phyloP scores from a whole-genome alignment of 2,113 vertebrate species.

The Puffinus mauretanicus region DNA sequence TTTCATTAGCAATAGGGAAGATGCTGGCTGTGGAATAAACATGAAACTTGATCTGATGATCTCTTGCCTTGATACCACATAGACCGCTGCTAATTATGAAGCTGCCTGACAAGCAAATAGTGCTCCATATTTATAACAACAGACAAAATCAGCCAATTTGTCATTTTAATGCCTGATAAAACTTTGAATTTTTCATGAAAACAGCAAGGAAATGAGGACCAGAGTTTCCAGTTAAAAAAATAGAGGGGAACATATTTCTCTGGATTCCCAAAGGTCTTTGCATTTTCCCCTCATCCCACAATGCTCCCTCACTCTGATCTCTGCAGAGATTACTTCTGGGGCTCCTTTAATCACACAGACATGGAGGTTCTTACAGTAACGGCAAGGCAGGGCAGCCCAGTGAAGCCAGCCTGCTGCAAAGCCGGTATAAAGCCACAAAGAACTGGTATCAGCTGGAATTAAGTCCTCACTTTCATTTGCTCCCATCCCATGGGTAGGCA shows the following conservation, averaged over 20 bases:
- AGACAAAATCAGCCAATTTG: constrained; percentile 47
- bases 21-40: constrained; percentile 40
- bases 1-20: constrained; percentile 53
- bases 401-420: neutral
- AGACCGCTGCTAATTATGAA: constrained; percentile 50
- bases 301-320: neutral
- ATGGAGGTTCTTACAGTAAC: neutral
- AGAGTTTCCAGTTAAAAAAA: neutral
- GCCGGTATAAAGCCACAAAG: neutral
- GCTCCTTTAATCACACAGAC: neutral
- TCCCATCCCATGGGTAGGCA: neutral
- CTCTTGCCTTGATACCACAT: constrained; percentile 50
- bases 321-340: neutral
- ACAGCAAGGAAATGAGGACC: neutral
- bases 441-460: neutral
- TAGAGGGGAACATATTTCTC: neutral
- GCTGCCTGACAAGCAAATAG: constrained; percentile 50
- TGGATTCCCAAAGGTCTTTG: neutral
- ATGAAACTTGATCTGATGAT: constrained; percentile 52
- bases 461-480: neutral
- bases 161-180: constrained; percentile 24
- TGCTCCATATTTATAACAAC: constrained; percentile 38
- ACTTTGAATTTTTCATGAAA: constrained; percentile 62
- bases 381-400: neutral
- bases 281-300: neutral